Evolutionary conservation across 2,797 vertebrate species (phyloP).

Genomic region (Otolemur crassicaudatus): DNA sequence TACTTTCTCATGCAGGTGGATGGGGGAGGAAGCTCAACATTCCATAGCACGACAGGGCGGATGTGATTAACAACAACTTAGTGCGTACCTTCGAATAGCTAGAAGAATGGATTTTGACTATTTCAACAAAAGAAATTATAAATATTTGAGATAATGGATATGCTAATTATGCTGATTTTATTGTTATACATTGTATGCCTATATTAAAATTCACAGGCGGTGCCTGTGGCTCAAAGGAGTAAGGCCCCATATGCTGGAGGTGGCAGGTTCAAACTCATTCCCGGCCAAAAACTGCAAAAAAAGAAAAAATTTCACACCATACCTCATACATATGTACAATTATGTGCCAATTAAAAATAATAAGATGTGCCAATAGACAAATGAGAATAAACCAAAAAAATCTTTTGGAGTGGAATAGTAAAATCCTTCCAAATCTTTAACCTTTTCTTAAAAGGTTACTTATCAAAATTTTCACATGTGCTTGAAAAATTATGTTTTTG

Average conservation of each 20-base stretch:
- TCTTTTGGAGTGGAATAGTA: background rate
- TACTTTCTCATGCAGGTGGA: background rate
- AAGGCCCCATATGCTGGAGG: too few species aligned
- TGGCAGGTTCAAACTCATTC: too few species aligned
- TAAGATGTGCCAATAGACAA: background rate
- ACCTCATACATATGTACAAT: background rate
- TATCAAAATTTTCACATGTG: background rate
- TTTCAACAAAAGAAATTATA: background rate
- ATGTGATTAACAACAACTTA: background rate
- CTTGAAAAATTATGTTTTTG: background rate
- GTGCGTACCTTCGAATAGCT: background rate
- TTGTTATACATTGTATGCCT: background rate
- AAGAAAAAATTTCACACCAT: background rate
- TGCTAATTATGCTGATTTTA: background rate
- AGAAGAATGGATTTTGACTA: background rate
- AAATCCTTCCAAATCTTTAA: background rate
- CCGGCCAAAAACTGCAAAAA: too few species aligned
- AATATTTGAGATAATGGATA: background rate
- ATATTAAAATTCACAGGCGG: background rate
- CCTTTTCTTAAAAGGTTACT: background rate
- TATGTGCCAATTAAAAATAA: background rate
- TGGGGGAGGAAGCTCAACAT: background rate
- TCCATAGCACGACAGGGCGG: background rate
- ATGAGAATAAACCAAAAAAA: background rate
- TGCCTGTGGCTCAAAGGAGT: too few species aligned